Evolutionary conservation across 2,113 vertebrate genomes (phyloP).

Genomic region (Otocyon megalotis): DNA sequence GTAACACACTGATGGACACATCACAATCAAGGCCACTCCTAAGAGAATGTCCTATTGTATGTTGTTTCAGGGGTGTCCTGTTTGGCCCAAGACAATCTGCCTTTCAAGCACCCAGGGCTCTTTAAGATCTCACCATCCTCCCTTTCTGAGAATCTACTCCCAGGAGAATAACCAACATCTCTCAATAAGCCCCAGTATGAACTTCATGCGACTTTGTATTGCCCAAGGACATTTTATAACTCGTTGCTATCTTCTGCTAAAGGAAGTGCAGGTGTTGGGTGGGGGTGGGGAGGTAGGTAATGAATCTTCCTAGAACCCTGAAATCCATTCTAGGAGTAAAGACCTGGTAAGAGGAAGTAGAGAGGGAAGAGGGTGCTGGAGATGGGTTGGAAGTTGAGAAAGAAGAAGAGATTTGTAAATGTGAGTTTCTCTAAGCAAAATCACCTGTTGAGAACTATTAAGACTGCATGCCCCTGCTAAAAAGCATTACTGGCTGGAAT

Average conservation of each 20-base stretch:
- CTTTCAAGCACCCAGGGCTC: not conserved
- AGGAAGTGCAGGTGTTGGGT: not conserved
- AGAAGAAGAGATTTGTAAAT: fast-evolving
- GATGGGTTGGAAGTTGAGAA: not conserved
- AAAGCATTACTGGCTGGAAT: not conserved
- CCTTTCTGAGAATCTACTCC: not conserved
- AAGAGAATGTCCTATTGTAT: not conserved
- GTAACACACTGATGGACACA: not conserved
- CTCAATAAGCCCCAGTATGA: not conserved
- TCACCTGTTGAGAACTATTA: not conserved
- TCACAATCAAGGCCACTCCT: not conserved
- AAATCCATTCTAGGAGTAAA: not conserved
- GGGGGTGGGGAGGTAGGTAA: not conserved
- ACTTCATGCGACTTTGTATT: not conserved
- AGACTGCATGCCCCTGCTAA: not conserved
- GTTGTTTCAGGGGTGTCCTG: not conserved
- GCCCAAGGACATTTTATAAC: too few relatives aligned
- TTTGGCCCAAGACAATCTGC: not conserved
- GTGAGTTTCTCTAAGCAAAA: not conserved
- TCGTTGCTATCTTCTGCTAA: not conserved
- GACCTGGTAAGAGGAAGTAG: not conserved
- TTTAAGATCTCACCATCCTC: too few relatives aligned
- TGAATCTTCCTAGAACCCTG: not conserved
- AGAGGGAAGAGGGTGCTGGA: not conserved
- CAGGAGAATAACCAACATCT: not conserved